Base-by-base conservation (phyloP, 2,113 vertebrate genomes). In the Chrysemys picta region DNA sequence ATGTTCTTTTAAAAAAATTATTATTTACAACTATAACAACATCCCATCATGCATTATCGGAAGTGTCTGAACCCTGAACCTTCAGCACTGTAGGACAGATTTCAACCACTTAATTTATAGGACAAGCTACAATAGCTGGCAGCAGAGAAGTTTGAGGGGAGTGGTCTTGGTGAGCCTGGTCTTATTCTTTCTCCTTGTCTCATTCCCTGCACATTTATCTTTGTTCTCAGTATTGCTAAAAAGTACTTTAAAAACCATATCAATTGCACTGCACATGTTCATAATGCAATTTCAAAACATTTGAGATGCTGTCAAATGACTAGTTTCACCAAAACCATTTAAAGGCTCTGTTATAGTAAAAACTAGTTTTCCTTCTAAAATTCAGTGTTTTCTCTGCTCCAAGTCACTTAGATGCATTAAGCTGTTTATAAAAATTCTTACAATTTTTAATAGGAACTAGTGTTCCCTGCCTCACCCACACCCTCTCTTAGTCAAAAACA, bases 391-490 rank as follows among this genome's bases (percentile, higher is more conserved):
- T 49, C 53, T 91, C 88, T 90, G 29, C 29, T 21, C 49, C 90
- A 14, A 54, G 10, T 89, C 4, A 0, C 53, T 92, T 72, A 6
- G 69, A 49, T 54, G 5, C 27, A 62, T 31, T 62, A 31, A 62
- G 29, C 27, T 31, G 27, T 62, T 62, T 62, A 29, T 62, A 62
- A 29, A 62, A 62, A 62, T 13, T 14, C 27, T 29, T 16, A 11
- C 56, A 89, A 54, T 56, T 88, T 95, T 85, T 84, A 96, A 56
- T 82, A 86, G 56, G 56, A 81, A 57, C 38, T 82, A 87, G 38
- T 83, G 82, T 59, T 59, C 4, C 57, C 27, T 59, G 57, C 57
- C 27, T 27, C 11, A 29, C 57, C 57, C 57, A 59, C 57, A 13
- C 25, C 27, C 5, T 56, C 54, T 59, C 27, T 59, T 29, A 13